Percentiles rank a stretch among this genome's conserved stretches.
Conservation (phyloP, 1,140 invertebrate species). For the Drosophila varians region DNA sequence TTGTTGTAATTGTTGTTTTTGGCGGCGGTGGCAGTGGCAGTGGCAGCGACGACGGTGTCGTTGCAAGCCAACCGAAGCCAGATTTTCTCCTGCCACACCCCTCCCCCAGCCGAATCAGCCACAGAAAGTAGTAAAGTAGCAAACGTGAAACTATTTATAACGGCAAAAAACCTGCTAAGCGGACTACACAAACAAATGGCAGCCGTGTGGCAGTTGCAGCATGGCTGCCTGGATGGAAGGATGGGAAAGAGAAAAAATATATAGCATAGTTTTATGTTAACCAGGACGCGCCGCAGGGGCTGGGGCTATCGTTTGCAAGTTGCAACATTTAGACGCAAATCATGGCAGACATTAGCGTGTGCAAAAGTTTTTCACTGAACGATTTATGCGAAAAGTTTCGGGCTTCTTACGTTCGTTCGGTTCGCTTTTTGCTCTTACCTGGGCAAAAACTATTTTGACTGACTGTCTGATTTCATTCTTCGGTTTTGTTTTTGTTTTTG, state of each 20-base stretch:
- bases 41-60: constrained; percentile 10
- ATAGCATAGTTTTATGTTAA: constrained; percentile 68
- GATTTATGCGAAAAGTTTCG: constrained; percentile 76
- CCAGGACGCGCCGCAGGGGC: constrained; percentile 17
- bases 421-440: constrained; percentile 2
- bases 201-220: background rate
- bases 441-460: constrained; percentile 57
- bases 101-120: constrained; percentile 3
- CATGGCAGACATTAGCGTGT: constrained; percentile 79
- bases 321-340: constrained; percentile 80
- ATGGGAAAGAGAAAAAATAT: constrained; percentile 36
- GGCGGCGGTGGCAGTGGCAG: constrained; percentile 1
- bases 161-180: constrained; percentile 52
- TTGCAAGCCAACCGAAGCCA: constrained; percentile 37
- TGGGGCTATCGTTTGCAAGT: constrained; percentile 40
- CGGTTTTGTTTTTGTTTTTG: constrained; percentile 5
- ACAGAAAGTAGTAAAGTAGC: constrained; percentile 63
- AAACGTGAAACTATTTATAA: constrained; percentile 75
- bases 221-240: background rate
- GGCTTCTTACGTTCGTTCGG: constrained; percentile 21
- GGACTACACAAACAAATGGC: constrained; percentile 42
- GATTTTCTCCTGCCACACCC: constrained; percentile 4
- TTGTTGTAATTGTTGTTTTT: constrained; percentile 51
- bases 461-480: constrained; percentile 37
- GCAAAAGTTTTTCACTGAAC: constrained; percentile 70